Evolutionary conservation across 2,888 invertebrate genomes (phyloP), one percentile per base, ranked within the genome.

Genomic region (Lapara coniferarum): DNA sequence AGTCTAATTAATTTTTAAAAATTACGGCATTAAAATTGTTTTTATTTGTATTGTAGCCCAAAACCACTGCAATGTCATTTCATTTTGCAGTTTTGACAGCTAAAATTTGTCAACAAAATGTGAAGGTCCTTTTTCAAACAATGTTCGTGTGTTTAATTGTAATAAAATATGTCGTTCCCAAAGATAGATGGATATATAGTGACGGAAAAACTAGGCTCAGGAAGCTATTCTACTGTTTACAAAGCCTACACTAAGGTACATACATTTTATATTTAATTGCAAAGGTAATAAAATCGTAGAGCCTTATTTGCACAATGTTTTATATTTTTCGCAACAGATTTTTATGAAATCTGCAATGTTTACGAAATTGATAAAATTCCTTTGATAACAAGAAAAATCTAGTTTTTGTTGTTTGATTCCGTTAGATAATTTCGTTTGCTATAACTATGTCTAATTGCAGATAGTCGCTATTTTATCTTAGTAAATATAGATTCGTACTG

Each of bases 211-310:
- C 94, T 98, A 12, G 98, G 98, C 0, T 95, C 95, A 19, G 98
- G 98, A 2, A 97, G 97, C 76, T 98, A 97, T 89, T 97, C 98
- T 0, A 96, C 96, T 0, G 98, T 98, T 0, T 97, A 96, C 85
- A 97, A 97, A 90, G 97, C 97, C 0, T 95, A 95, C 71, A 95
- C 94, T 76, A 96, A 96, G 94, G 96, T 88, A 77, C 13, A 46
- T 2, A 25, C 1, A 25, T 2, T 57, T 70, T 58, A 63, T 16
- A 57, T 13, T 30, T 66, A 8, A 13, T 13, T 19, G 46, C 49
- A 19, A 63, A 49, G 49, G 13, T 12, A 63, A 19, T 66, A 2
- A 5, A 5, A 30, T 30, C 30, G 10, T 70, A 56, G 4, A 30
- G 30, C 2, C 46, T 49, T 52, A 19, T 56, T 25, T 56, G n/a